Evolutionary conservation across 2,797 vertebrate genomes (phyloP), one percentile per base, ranked within the genome.

Genomic region (Lepus oiostolus): DNA sequence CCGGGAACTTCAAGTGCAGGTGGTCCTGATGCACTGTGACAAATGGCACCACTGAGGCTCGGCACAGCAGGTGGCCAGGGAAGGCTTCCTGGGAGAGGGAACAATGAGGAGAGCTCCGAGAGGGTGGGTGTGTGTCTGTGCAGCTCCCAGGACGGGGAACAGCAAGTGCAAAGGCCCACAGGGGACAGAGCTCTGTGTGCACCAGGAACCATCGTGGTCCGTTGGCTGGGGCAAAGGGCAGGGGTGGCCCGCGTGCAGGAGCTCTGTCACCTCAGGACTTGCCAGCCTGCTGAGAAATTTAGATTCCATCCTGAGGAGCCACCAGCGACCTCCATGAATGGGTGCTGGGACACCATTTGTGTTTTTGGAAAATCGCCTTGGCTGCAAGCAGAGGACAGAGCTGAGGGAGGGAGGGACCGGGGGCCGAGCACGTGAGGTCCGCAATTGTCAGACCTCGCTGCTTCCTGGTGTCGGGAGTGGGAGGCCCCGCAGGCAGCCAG

Each of bases 101-200:
- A 8, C 2, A 21, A 26, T 0, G 52, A 63, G 6, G 71, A 26
- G 60, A 58, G 4, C 24, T 63, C 13, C 28, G 9, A 47, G 24
- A 30, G 19, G 9, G 28, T 0, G 10, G 17, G 42, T 0, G 8
- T 2, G 6, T 2, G 9, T 2, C 6, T 30, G 28, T 1, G 19
- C 5, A 0, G 8, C 13, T 38, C 12, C 22, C 50, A 32, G 52
- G 11, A 35, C 28, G 52, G 35, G 12, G 32, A 19, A 32, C 4
- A 0, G 17, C 16, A 16, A 3, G 14, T 21, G 2, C 22, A 83
- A 63, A 77, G 12, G 58, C 10, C n/a, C 54, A 13, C 3, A 1
- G 58, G 10, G 7, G 11, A 22, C 0, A 0, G 62, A 42, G 28
- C 54, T 17, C 54, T 38, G 12, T 0, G 30, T 30, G 67, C n/a